Percentiles rank a stretch among this genome's conserved stretches.
Evolutionary conservation across 2,113 vertebrate species (phyloP).

Genomic region (Coracopsis vasa): DNA sequence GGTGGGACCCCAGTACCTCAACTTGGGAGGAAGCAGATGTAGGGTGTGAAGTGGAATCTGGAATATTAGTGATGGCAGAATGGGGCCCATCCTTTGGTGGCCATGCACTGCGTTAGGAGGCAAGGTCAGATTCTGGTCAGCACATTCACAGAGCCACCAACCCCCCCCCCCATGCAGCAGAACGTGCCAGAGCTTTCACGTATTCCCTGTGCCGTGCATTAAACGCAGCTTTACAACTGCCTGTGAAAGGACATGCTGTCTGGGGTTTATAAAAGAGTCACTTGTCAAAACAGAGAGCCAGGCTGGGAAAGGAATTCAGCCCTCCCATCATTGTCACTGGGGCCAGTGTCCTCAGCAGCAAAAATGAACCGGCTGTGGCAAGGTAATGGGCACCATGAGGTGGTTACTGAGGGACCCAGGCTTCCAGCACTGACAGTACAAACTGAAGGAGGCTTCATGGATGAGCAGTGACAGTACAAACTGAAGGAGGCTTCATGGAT

Average conservation of each 20-base stretch:
- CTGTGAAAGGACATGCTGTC: conserved; percentile 23
- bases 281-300: conserved; percentile 28
- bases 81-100: not conserved
- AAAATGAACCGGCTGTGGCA: not conserved
- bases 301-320: conserved; percentile 12
- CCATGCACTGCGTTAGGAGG: not conserved
- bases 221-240: conserved; percentile 41
- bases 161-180: fast-evolving
- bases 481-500: not conserved
- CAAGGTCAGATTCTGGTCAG: conserved; percentile 18
- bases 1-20: not conserved
- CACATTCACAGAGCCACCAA: not conserved
- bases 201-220: not conserved
- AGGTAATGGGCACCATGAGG: fast-evolving
- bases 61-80: not conserved
- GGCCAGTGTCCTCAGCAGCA: not conserved
- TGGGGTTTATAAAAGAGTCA: conserved; percentile 32
- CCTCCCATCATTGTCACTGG: not conserved
- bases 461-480: not conserved
- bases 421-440: not conserved
- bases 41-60: not conserved
- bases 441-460: not conserved
- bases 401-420: not conserved
- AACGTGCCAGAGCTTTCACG: not conserved
- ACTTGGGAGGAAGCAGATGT: not conserved